Evolutionary conservation across 2,797 vertebrate genomes (phyloP).

Genomic region (Sitta carolinensis): DNA sequence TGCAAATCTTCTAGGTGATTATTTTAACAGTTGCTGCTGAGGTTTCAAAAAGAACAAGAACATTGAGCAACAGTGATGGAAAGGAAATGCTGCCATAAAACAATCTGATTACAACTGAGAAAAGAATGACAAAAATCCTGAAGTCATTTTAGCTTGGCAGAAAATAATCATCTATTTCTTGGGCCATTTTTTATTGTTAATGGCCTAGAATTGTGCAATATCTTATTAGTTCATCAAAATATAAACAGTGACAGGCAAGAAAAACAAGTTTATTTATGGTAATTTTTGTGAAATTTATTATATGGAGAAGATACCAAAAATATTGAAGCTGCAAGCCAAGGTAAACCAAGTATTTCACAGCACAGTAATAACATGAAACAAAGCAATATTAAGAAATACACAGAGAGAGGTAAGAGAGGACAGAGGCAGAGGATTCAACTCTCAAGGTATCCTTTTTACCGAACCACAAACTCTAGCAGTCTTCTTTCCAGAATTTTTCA

Average conservation of each 20-base stretch:
- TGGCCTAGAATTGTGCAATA: not conserved
- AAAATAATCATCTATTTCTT: not conserved
- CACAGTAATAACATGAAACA: not conserved
- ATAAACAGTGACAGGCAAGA: not conserved
- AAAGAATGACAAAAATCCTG: conserved; percentile 20
- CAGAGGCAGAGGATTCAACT: not conserved
- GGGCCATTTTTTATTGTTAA: not conserved
- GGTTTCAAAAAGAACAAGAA: not conserved
- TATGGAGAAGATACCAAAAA: not conserved
- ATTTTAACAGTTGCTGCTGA: not conserved
- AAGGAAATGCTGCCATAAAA: conserved; percentile 4
- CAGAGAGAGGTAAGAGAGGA: not conserved
- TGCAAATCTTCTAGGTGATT: not conserved
- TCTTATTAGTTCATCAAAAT: not conserved
- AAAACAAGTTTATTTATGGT: not conserved
- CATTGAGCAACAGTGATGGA: not conserved
- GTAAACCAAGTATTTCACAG: not conserved
- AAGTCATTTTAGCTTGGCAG: not conserved
- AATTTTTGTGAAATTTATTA: not conserved
- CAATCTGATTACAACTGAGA: not conserved
- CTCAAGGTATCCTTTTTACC: not conserved
- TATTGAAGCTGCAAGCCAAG: not conserved
- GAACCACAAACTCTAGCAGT: not conserved
- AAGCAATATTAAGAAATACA: not conserved
- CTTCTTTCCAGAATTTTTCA: not conserved